These are phyloP conservation scores for Stramonita haemastoma DNA, from an alignment of 2,888 invertebrate genomes.

Conservation along the genomic window DNA sequence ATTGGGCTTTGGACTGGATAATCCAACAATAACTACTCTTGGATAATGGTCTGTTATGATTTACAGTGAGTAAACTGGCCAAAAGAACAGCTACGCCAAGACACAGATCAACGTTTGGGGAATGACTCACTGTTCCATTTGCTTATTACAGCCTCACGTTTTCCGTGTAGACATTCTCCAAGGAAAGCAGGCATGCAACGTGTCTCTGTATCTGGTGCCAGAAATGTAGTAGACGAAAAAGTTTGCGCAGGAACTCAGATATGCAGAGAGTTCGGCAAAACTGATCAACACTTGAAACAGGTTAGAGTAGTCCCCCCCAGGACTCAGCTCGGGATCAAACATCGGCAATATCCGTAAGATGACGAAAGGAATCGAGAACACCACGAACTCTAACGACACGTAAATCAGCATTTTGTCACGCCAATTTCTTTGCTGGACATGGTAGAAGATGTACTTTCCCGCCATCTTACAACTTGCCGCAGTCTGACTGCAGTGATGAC, in stretches of 20 bases:
- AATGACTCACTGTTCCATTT: too few species aligned
- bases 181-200: background rate
- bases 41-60: too few species aligned
- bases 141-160: too few species aligned
- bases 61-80: too few species aligned
- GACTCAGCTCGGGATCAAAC: background rate
- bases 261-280: background rate
- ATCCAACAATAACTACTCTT: too few species aligned
- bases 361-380: background rate
- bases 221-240: slow-evolving; percentile 13
- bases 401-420: slow-evolving; percentile 15
- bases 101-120: too few species aligned
- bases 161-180: background rate
- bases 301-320: background rate
- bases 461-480: background rate
- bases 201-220: background rate
- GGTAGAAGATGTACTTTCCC: background rate
- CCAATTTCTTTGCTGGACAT: background rate
- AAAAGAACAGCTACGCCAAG: too few species aligned
- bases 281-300: background rate
- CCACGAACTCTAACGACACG: background rate
- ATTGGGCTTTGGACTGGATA: too few species aligned
- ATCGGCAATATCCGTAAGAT: background rate
- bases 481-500: slow-evolving; percentile 10
- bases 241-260: background rate